Percentiles rank a stretch among this genome's conserved stretches.
These are phyloP conservation scores for Nemoura dubitans DNA, from an alignment of 2,888 invertebrate genomes.

Conservation along the genomic window DNA sequence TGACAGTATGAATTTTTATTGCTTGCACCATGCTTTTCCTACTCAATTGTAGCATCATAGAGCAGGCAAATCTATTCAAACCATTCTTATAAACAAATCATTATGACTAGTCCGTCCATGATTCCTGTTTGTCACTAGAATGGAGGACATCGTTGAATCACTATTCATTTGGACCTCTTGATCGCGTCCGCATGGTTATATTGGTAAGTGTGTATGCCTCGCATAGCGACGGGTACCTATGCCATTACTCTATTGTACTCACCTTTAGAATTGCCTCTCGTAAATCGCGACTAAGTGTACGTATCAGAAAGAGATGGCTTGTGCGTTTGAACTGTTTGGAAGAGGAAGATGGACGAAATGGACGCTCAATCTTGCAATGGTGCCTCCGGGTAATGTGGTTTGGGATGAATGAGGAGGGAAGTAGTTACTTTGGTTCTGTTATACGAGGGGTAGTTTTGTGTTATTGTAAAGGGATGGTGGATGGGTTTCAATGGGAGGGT, in stretches of 20 bases:
- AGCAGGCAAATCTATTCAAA: neutral
- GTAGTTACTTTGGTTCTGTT: neutral
- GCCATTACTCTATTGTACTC: conserved; percentile 13
- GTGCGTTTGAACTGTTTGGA: neutral
- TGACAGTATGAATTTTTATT: conserved; percentile 27
- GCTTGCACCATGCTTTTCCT: neutral
- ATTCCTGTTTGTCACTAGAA: neutral
- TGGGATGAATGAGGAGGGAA: neutral
- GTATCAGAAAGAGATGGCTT: neutral
- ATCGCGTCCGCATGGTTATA: conserved; percentile 13
- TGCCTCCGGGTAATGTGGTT: neutral
- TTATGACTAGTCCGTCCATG: conserved; percentile 21
- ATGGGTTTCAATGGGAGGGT: conserved; percentile 7
- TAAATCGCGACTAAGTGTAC: conserved; percentile 27
- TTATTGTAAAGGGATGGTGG: conserved; percentile 2
- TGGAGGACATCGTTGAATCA: neutral
- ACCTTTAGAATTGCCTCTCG: neutral
- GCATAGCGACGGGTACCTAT: conserved; percentile 20
- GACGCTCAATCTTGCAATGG: too few relatives aligned
- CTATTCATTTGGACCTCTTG: neutral
- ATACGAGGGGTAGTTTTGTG: neutral
- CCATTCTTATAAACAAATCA: conserved; percentile 25
- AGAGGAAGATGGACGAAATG: too few relatives aligned
- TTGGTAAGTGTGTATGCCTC: conserved; percentile 31
- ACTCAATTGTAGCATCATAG: neutral